These are phyloP conservation scores for Hydractinia echinata DNA, from an alignment of 30 jellyfish, hydroid and myxozoan genomes.

Conservation along the genomic window DNA sequence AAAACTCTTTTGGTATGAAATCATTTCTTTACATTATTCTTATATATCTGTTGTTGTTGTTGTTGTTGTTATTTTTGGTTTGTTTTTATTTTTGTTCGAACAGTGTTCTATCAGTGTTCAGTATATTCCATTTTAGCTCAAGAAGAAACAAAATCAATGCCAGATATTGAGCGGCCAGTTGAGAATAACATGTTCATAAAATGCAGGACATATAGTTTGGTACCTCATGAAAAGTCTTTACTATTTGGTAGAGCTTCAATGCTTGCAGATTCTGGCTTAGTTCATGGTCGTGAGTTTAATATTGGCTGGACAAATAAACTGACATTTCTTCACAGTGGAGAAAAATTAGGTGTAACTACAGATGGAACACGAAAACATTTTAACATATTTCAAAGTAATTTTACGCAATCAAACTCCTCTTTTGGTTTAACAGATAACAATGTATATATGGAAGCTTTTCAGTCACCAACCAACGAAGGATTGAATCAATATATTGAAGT, in stretches of 20 bases:
- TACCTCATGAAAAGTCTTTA: slow-evolving; percentile 36
- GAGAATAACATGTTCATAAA: slow-evolving; percentile 12
- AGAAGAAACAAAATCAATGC: neutral
- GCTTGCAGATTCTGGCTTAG: slow-evolving; percentile 72
- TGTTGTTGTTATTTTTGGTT: neutral
- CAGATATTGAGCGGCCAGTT: neutral
- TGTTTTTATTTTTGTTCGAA: neutral
- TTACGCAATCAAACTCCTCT: neutral
- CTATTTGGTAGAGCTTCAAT: slow-evolving; percentile 21
- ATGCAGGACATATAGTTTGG: slow-evolving; percentile 28
- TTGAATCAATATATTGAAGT: slow-evolving; percentile 31
- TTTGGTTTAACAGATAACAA: slow-evolving; percentile 15
- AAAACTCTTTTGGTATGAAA: slow-evolving; percentile 1
- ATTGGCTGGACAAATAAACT: slow-evolving; percentile 75
- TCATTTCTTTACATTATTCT: neutral
- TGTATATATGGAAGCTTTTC: slow-evolving; percentile 11
- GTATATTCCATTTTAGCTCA: neutral
- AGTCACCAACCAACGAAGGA: slow-evolving; percentile 9
- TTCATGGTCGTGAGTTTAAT: slow-evolving; percentile 66
- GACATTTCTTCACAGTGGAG: slow-evolving; percentile 54
- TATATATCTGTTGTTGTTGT: neutral
- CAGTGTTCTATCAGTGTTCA: neutral
- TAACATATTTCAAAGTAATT: neutral
- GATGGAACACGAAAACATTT: slow-evolving; percentile 1
- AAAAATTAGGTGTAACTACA: slow-evolving; percentile 28